Evolutionary conservation across 2,888 invertebrate species (phyloP).

Genomic region (Zonitis immaculata): DNA sequence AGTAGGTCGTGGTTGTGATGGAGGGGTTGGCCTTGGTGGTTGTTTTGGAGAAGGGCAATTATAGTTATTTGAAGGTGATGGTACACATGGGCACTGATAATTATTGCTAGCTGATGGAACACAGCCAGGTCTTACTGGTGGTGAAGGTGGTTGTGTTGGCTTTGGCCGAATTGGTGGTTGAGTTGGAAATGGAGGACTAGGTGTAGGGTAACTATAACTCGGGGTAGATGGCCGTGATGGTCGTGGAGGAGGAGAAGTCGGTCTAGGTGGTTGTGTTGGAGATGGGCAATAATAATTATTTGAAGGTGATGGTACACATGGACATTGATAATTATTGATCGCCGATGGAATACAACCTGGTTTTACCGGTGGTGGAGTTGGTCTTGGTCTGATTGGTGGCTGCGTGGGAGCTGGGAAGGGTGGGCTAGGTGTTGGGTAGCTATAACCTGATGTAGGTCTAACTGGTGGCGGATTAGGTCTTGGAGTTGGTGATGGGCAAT

Average conservation of each 20-base stretch:
- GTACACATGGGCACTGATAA: neutral
- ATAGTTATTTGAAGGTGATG: conserved; percentile 1
- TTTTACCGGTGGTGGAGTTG: neutral
- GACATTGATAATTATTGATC: conserved; percentile 2
- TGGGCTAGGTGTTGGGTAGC: no score
- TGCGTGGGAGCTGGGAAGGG: conserved; percentile 1
- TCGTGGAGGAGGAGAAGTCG: neutral
- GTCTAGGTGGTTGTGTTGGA: neutral
- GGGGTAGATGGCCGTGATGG: neutral
- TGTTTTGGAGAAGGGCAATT: conserved; percentile 2
- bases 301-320: neutral
- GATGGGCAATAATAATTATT: neutral
- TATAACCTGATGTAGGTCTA: no score
- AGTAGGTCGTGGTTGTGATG: no score
- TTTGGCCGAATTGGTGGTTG: neutral
- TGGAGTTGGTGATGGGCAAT: no score
- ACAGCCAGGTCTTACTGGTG: neutral
- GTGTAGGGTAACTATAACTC: neutral
- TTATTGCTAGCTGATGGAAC: neutral
- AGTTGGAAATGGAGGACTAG: conserved; percentile 4
- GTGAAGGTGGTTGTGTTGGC: neutral
- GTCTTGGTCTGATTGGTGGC: neutral
- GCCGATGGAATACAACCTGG: neutral
- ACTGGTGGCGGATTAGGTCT: no score
- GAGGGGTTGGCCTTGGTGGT: conserved; percentile 6